These are phyloP conservation scores for Euphydryas editha DNA, from an alignment of 2,888 invertebrate genomes.

Conservation along the genomic window DNA sequence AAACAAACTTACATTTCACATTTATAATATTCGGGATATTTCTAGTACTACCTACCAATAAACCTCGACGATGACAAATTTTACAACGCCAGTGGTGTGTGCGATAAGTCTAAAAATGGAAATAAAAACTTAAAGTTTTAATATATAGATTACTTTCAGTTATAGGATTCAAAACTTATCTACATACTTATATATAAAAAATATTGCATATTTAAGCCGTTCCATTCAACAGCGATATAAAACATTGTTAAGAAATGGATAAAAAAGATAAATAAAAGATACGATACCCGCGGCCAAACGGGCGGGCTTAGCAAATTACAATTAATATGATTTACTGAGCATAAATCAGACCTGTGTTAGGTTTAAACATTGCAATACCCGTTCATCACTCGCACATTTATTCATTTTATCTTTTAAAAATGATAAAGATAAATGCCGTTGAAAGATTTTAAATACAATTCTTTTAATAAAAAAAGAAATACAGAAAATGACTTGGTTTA, in stretches of 20 bases:
- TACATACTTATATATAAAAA: background rate
- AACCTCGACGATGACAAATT: too few relatives aligned
- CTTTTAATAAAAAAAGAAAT: background rate
- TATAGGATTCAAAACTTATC: background rate
- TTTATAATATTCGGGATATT: too few relatives aligned
- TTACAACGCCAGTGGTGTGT: too few relatives aligned
- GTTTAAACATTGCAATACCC: conserved; percentile 34
- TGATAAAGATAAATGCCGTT: conserved; percentile 9
- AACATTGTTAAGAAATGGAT: conserved; percentile 30
- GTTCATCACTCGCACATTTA: conserved; percentile 31
- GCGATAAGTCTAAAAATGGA: too few relatives aligned
- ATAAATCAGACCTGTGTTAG: conserved; percentile 52
- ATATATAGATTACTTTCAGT: background rate
- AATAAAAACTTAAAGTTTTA: background rate
- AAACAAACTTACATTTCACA: too few relatives aligned
- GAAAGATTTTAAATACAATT: conserved; percentile 4
- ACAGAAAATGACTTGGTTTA: background rate
- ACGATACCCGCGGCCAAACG: conserved; percentile 37
- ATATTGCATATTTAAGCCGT: conserved; percentile 7
- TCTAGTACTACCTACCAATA: too few relatives aligned
- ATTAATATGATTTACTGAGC: conserved; percentile 73
- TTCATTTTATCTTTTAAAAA: conserved; percentile 25
- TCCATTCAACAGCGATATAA: background rate
- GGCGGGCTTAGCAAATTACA: conserved; percentile 65
- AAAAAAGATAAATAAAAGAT: conserved; percentile 31